Evolutionary conservation across 2,797 vertebrate species (phyloP).

Genomic region (Poecilia wingei): DNA sequence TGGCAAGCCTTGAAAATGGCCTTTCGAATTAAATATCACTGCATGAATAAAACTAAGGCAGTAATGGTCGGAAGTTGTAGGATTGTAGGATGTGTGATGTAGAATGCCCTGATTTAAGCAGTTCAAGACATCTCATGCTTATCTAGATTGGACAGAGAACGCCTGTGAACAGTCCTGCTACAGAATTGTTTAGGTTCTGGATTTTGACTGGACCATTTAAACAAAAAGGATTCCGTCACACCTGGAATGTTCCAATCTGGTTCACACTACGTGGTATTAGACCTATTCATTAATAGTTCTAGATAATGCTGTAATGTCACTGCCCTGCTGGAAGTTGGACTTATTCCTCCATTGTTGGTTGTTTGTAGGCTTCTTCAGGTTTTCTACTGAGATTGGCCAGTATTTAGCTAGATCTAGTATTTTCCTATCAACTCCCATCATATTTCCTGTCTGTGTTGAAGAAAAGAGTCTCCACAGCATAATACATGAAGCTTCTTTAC

Average conservation of each 20-base stretch:
- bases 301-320: background rate
- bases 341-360: background rate
- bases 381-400: background rate
- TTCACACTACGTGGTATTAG: background rate
- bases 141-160: background rate
- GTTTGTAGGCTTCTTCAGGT: background rate
- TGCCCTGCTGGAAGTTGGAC: background rate
- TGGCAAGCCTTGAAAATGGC: constrained; percentile 11
- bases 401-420: background rate
- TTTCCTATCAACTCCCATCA: background rate
- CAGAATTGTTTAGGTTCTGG: background rate
- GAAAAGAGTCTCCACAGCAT: background rate
- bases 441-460: background rate
- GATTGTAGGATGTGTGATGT: background rate
- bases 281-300: background rate
- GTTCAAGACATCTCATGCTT: background rate
- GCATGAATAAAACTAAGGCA: constrained; percentile 5
- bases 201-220: background rate
- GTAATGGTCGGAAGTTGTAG: accelerated
- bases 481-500: background rate
- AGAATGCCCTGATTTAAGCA: background rate
- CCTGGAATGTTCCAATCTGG: too few relatives aligned
- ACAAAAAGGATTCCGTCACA: background rate
- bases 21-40: constrained; percentile 31
- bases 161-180: background rate